Evolutionary conservation across 2,797 vertebrate species (phyloP).

Genomic region (Acipenser ruthenus): DNA sequence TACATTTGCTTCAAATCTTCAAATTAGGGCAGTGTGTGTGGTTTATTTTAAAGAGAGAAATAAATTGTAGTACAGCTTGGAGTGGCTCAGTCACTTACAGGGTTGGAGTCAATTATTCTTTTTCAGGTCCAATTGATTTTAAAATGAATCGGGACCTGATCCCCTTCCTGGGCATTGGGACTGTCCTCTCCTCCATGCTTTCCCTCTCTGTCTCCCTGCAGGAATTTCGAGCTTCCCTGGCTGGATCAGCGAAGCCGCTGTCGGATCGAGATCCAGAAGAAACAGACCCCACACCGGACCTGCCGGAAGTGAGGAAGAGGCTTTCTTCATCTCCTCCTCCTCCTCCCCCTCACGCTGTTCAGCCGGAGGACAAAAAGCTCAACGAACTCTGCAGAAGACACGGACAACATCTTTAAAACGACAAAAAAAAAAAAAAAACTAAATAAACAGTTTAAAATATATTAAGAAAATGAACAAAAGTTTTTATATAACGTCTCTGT

Average conservation of each 20-base stretch:
- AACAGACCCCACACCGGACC: conserved; percentile 93
- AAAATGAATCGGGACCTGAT: too few species aligned
- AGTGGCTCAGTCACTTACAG: too few species aligned
- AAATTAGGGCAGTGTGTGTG: too few species aligned
- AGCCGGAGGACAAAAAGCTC: not conserved
- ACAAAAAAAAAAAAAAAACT: not conserved
- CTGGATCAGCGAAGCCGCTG: conserved; percentile 91
- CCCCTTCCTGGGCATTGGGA: too few species aligned
- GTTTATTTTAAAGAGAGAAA: too few species aligned
- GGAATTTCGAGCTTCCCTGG: conserved; percentile 96
- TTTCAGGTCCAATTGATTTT: too few species aligned
- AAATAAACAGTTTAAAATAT: not conserved
- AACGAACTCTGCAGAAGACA: not conserved
- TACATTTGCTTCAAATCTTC: too few species aligned
- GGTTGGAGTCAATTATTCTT: too few species aligned
- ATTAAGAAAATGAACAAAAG: too few species aligned
- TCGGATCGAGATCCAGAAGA: conserved; percentile 90
- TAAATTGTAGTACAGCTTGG: too few species aligned
- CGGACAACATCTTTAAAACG: too few species aligned
- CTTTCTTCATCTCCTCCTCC: conserved; percentile 15
- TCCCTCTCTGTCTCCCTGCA: conserved; percentile 28
- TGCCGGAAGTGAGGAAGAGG: conserved; percentile 75
- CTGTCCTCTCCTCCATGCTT: too few species aligned
- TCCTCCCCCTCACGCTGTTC: conserved; percentile 12
- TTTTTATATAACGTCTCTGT: conserved; percentile 11